Evolutionary conservation across 2,797 vertebrate genomes (phyloP), one percentile per base, ranked within the genome.

Genomic region (Microtus agrestis): DNA sequence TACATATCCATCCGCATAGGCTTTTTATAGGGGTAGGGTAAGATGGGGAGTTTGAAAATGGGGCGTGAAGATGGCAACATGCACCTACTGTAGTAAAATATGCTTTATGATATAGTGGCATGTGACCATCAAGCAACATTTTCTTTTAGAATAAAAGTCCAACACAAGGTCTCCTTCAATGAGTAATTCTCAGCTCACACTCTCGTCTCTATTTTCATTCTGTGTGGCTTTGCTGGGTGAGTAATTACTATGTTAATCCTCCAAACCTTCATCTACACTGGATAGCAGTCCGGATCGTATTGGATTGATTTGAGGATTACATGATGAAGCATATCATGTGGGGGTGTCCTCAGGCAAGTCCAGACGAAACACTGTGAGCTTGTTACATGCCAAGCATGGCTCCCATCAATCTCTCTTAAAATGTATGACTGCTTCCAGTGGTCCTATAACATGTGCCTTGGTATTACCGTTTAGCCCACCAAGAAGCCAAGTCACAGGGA

Each of bases 281-380:
- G 37, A 2, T 34, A 29, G 5, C 34, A 6, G 2, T 31, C 6
- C 43, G 77, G 46, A 61, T 67, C n/a, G 31, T 80, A 56, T 29
- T 80, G 78, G 77, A 81, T 65, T 86, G 88, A 34, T 29, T 29
- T 65, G n/a, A 17, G 51, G n/a, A 79, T 56, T 61, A 40, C 69
- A 3, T 56, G 37, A 46, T 14, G 43, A 69, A 59, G 37, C 43
- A 0, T 10, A 4, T 9, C 11, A 3, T 1, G 3, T 25, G 31
- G 1, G 0, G 12, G n/a, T 6, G 3, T 27, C n/a, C 25, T 69
- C 31, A 65, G n/a, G 48, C 21, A 31, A 10, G 9, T 34, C 63
- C n/a, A 56, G 54, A 29, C 34, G 25, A 25, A 29, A 17, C 10
- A 11, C 0, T 0, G 2, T 1, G 15, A 54, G 51, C 25, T 4